phyloP scores from a whole-genome alignment of 64 coral and sea anemone species.

The Dendronephthya gigantea region DNA sequence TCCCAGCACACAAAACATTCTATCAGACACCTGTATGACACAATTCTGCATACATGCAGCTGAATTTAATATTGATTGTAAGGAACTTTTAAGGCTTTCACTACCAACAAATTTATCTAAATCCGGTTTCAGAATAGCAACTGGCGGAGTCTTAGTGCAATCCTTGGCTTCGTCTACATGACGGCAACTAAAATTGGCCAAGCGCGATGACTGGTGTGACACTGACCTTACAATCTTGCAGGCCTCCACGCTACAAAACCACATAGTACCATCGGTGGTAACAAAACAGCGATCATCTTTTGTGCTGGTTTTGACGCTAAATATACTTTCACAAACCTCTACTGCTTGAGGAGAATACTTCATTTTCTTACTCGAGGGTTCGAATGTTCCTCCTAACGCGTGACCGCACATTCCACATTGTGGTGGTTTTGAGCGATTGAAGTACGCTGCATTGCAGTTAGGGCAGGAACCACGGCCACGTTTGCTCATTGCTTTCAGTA shows the following conservation, averaged over 20 bases:
- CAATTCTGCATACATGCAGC: not conserved
- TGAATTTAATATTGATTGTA: not conserved
- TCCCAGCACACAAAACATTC: not conserved
- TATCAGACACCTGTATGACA: not conserved
- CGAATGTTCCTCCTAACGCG: constrained; percentile 24
- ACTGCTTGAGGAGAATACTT: not conserved
- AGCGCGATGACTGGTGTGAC: not conserved
- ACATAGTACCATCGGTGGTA: constrained; percentile 11
- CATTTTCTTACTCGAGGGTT: constrained; percentile 13
- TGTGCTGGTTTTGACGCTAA: constrained; percentile 22
- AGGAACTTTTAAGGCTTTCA: not conserved
- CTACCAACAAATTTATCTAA: not conserved
- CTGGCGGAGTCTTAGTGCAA: not conserved
- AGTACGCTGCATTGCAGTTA: constrained; percentile 27
- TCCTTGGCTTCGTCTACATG: not conserved
- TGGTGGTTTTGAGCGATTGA: constrained; percentile 26
- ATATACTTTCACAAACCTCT: not conserved
- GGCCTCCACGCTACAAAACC: not conserved
- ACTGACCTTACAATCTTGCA: not conserved
- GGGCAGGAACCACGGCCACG: constrained; percentile 12
- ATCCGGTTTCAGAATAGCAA: not conserved
- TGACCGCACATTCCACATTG: constrained; percentile 29
- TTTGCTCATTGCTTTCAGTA: not conserved
- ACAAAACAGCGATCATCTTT: constrained; percentile 27
- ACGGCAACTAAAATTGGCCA: not conserved